phyloP scores from a whole-genome alignment of 2,113 vertebrate species.

The Eptesicus fuscus region DNA sequence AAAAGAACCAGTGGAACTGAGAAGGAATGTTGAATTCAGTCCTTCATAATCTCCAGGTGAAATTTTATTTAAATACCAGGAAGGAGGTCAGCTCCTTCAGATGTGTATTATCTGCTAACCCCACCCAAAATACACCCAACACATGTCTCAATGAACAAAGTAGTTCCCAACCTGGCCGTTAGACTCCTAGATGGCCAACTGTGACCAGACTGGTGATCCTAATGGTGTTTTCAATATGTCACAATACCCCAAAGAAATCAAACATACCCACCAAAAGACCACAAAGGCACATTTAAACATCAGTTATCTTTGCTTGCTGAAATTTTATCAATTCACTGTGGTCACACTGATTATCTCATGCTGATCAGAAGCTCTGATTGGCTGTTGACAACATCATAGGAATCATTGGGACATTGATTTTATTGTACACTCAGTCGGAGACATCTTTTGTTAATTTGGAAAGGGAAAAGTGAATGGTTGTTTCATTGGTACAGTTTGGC shows the following conservation, averaged over 20 bases:
- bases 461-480: slow-evolving; percentile 30
- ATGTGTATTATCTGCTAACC: neutral
- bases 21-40: neutral
- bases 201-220: neutral
- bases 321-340: slow-evolving; percentile 48
- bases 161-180: neutral
- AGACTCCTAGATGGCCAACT: neutral
- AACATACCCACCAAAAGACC: slow-evolving; percentile 45
- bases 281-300: slow-evolving; percentile 56
- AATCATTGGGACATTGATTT: slow-evolving; percentile 50
- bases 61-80: neutral
- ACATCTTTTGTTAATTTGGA: slow-evolving; percentile 51
- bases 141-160: neutral
- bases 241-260: slow-evolving; percentile 34
- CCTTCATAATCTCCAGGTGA: neutral
- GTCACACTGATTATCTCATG: slow-evolving; percentile 38
- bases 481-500: slow-evolving; percentile 5
- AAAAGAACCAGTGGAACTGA: neutral
- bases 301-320: slow-evolving; percentile 53
- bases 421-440: slow-evolving; percentile 57
- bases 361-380: slow-evolving; percentile 50
- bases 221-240: neutral
- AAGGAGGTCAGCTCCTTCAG: neutral
- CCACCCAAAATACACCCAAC: neutral
- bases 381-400: slow-evolving; percentile 49